Conservation (phyloP, 2,888 invertebrate genomes). For the Pyrgus malvae region DNA sequence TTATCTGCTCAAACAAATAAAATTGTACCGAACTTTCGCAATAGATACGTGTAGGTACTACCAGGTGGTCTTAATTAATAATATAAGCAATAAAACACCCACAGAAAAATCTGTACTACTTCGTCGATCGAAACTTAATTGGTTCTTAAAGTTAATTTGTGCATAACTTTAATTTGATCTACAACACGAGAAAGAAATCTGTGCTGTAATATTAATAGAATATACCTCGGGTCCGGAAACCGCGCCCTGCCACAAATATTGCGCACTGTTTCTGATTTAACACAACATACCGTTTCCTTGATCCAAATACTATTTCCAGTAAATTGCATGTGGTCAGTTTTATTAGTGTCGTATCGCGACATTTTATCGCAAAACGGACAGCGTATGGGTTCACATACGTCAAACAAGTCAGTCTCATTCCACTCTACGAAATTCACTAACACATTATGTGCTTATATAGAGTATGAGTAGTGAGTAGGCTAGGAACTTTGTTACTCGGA, state of each 20-base stretch:
- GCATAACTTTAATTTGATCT: slow-evolving; percentile 2
- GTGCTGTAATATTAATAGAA: not conserved
- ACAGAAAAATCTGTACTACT: not conserved
- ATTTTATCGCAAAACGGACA: slow-evolving; percentile 22
- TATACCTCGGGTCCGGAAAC: slow-evolving; percentile 18
- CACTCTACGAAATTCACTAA: not conserved
- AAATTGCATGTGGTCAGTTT: slow-evolving; percentile 21
- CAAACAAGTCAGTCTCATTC: slow-evolving; percentile 11
- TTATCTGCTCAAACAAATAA: too few species aligned
- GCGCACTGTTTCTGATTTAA: slow-evolving; percentile 21
- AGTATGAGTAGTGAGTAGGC: too few species aligned
- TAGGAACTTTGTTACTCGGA: too few species aligned
- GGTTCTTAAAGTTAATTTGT: slow-evolving; percentile 11
- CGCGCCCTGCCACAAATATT: slow-evolving; percentile 21
- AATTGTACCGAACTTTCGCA: too few species aligned
- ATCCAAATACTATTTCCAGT: slow-evolving; percentile 24
- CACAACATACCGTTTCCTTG: slow-evolving; percentile 26
- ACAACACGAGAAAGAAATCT: slow-evolving; percentile 4
- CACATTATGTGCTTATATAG: too few species aligned
- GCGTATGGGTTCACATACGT: slow-evolving; percentile 15
- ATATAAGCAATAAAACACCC: slow-evolving; percentile 4
- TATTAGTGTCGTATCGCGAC: slow-evolving; percentile 15
- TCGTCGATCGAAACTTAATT: slow-evolving; percentile 21
- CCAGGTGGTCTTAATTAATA: slow-evolving; percentile 10
- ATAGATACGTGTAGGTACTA: too few species aligned